Evolutionary conservation across 1,140 invertebrate species (phyloP).

Genomic region (Colletes gigas): DNA sequence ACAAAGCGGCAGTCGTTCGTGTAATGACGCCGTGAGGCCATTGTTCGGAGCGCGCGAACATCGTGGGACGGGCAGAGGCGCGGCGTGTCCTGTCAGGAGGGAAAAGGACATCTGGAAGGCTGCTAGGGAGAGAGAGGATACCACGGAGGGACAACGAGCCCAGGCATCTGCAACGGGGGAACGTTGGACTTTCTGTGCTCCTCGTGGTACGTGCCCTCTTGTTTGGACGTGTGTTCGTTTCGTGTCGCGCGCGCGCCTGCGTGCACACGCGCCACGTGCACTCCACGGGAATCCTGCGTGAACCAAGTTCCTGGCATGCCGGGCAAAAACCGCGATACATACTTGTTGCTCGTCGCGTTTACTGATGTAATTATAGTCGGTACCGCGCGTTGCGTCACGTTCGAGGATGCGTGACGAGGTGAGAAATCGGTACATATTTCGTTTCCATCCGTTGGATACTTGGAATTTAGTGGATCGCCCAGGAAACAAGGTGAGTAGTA

Average conservation of each 20-base stretch:
- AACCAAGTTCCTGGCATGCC: constrained; percentile 72
- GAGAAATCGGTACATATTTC: constrained; percentile 14
- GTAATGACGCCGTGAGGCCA: constrained; percentile 11
- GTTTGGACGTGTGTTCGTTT: constrained; percentile 31
- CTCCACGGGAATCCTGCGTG: constrained; percentile 66
- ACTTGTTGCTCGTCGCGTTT: constrained; percentile 75
- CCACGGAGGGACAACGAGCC: constrained; percentile 6
- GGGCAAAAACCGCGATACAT: constrained; percentile 66
- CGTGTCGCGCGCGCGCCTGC: constrained; percentile 20
- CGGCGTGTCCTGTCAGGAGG: neutral
- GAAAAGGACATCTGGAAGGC: constrained; percentile 18
- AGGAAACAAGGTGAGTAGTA: no score
- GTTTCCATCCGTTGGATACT: neutral
- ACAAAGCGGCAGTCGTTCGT: constrained; percentile 9
- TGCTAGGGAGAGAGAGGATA: neutral
- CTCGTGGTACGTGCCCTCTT: constrained; percentile 26
- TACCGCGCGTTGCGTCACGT: constrained; percentile 66
- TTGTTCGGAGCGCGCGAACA: constrained; percentile 12
- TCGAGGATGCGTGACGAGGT: constrained; percentile 16
- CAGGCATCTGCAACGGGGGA: constrained; percentile 35
- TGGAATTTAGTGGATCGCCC: neutral
- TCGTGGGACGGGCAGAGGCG: no score
- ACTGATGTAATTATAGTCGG: constrained; percentile 72
- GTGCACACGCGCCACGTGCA: constrained; percentile 69
- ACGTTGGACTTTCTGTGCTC: constrained; percentile 36